Percentiles rank a stretch among this genome's conserved stretches.
Conservation (phyloP, 2,888 invertebrate species). For the Clanis bilineata region DNA sequence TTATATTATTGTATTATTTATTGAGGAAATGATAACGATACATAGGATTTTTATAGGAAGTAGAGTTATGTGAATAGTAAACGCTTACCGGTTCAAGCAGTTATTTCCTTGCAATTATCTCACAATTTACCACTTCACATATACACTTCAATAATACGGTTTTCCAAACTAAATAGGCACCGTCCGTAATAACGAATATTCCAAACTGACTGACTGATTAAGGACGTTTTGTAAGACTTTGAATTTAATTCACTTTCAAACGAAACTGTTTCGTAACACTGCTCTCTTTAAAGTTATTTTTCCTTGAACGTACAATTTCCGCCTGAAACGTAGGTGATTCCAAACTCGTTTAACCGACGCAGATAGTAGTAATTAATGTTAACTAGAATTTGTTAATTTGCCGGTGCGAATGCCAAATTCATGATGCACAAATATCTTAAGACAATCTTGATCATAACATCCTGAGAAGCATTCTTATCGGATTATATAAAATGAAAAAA, state of each 20-base stretch:
- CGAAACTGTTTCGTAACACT: conserved; percentile 45
- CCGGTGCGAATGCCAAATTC: conserved; percentile 10
- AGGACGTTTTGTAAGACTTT: conserved; percentile 58
- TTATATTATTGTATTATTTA: too few relatives aligned
- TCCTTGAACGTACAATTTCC: conserved; percentile 31
- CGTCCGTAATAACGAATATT: conserved; percentile 47
- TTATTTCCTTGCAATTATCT: not conserved
- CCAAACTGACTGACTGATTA: conserved; percentile 59
- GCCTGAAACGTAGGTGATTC: conserved; percentile 54
- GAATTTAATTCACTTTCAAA: conserved; percentile 39
- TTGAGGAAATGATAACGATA: not conserved
- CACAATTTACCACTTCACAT: conserved; percentile 9
- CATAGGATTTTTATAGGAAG: not conserved
- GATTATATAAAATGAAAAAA: not conserved
- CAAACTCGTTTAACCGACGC: conserved; percentile 65
- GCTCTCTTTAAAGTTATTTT: conserved; percentile 36
- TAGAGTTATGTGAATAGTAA: not conserved
- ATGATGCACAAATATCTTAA: conserved; percentile 1
- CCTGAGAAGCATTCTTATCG: not conserved
- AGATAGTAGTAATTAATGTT: conserved; percentile 66
- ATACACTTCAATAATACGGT: conserved; percentile 24
- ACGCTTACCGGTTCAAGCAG: conserved; percentile 9
- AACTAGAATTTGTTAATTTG: conserved; percentile 48
- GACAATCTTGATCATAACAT: not conserved
- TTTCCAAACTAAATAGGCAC: conserved; percentile 35